These are phyloP conservation scores for Sitodiplosis mosellana DNA, from an alignment of 1,140 invertebrate genomes.

Conservation along the genomic window DNA sequence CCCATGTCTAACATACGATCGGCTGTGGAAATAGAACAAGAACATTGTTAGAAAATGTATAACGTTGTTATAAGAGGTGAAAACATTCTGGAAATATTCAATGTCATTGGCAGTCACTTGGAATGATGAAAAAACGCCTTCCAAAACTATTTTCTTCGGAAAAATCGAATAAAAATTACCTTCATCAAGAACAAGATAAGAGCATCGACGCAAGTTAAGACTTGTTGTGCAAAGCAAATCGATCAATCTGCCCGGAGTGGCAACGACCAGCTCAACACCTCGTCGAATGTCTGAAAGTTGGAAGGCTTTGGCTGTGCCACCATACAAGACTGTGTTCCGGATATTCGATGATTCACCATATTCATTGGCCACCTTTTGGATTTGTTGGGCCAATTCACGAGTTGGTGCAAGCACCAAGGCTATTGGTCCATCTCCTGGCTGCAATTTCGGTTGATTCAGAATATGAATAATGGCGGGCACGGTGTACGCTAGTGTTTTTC, in stretches of 20 bases:
- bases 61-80: background rate
- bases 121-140: too few species aligned
- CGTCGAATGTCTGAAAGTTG: slow-evolving; percentile 57
- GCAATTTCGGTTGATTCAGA: slow-evolving; percentile 54
- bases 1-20: slow-evolving; percentile 97
- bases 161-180: too few species aligned
- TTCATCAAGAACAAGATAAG: slow-evolving; percentile 88
- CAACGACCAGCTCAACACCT: slow-evolving; percentile 69
- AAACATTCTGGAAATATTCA: background rate
- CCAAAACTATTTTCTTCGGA: slow-evolving; percentile 80
- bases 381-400: slow-evolving; percentile 80
- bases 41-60: background rate
- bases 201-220: slow-evolving; percentile 65
- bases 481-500: slow-evolving; percentile 61
- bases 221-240: slow-evolving; percentile 77
- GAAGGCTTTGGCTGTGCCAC: slow-evolving; percentile 71
- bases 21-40: slow-evolving; percentile 26
- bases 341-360: slow-evolving; percentile 64
- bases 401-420: slow-evolving; percentile 78
- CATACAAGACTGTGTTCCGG: slow-evolving; percentile 75
- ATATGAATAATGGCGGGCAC: slow-evolving; percentile 73
- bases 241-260: slow-evolving; percentile 84
- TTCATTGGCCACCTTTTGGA: slow-evolving; percentile 71
- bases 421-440: slow-evolving; percentile 66
- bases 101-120: too few species aligned